Conservation (phyloP, 1,140 invertebrate genomes). For the Elysia chlorotica region DNA sequence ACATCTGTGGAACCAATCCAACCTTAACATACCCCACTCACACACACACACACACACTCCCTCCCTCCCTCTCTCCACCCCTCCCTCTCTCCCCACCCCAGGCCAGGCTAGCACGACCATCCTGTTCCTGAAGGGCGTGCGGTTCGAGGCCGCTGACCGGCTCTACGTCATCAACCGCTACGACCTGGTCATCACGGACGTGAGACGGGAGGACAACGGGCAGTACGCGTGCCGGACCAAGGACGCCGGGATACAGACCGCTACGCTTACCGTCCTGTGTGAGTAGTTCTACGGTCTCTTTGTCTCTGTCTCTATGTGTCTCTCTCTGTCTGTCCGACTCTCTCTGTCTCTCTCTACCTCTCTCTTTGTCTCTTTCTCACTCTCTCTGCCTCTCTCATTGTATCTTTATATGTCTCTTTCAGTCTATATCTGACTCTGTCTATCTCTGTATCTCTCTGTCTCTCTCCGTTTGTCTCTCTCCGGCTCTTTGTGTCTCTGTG, state of each 20-base stretch:
- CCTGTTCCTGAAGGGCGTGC: constrained; percentile 6
- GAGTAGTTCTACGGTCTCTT: neutral
- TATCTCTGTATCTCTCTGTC: neutral
- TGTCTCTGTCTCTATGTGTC: neutral
- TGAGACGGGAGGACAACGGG: constrained; percentile 9
- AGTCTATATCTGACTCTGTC: neutral
- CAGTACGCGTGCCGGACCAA: constrained; percentile 12
- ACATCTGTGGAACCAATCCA: no score
- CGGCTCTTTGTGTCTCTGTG: neutral
- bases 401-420: neutral
- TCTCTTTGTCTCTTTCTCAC: neutral
- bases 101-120: no score
- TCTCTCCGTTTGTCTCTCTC: neutral
- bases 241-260: constrained; percentile 17
- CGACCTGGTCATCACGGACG: constrained; percentile 17
- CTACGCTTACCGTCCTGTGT: constrained; percentile 18
- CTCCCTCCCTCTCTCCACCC: no score
- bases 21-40: no score
- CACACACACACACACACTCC: no score
- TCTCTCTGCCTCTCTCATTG: neutral
- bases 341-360: neutral
- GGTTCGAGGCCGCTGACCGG: constrained; percentile 4
- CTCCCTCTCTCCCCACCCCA: no score
- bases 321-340: neutral
- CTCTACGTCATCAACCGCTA: constrained; percentile 13